Evolutionary conservation across 1,140 invertebrate species (phyloP).

Genomic region (Drosophila persimilis): DNA sequence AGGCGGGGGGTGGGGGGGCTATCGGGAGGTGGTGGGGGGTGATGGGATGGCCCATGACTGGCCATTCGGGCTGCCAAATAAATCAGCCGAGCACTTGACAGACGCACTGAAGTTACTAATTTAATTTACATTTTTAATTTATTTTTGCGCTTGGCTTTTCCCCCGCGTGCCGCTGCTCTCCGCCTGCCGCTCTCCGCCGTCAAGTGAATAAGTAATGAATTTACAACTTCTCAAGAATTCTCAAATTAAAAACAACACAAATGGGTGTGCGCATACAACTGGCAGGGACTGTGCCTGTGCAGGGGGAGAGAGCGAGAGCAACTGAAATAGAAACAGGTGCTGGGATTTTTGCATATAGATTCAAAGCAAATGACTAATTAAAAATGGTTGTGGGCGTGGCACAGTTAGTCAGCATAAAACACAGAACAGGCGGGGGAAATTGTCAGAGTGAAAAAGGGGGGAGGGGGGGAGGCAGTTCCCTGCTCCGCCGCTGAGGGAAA

Average conservation of each 20-base stretch:
- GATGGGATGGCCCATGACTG: slow-evolving; percentile 10
- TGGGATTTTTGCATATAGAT: slow-evolving; percentile 67
- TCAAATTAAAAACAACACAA: slow-evolving; percentile 82
- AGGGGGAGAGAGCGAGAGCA: slow-evolving; percentile 39
- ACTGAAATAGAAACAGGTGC: slow-evolving; percentile 68
- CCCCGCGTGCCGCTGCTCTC: slow-evolving; percentile 1
- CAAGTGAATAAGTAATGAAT: slow-evolving; percentile 82
- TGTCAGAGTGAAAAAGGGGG: neutral
- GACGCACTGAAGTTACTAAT: slow-evolving; percentile 81
- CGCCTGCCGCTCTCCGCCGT: too few relatives aligned
- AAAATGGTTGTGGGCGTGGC: slow-evolving; percentile 72
- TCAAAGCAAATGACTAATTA: slow-evolving; percentile 76
- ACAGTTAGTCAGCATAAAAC: slow-evolving; percentile 62
- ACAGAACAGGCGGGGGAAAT: slow-evolving; percentile 31
- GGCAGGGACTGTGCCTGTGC: slow-evolving; percentile 36
- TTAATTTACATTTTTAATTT: slow-evolving; percentile 82
- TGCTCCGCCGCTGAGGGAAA: neutral
- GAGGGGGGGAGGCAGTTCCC: neutral
- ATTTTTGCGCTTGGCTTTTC: slow-evolving; percentile 57
- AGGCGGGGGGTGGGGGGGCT: neutral
- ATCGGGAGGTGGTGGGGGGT: too few relatives aligned
- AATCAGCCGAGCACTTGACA: slow-evolving; percentile 79
- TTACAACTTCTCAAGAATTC: slow-evolving; percentile 80
- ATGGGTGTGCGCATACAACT: slow-evolving; percentile 46
- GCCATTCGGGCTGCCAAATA: slow-evolving; percentile 66